Evolutionary conservation across 1,140 invertebrate species (phyloP), one percentile per base, ranked within the genome.

Genomic region (Propsilocerus akamusi): DNA sequence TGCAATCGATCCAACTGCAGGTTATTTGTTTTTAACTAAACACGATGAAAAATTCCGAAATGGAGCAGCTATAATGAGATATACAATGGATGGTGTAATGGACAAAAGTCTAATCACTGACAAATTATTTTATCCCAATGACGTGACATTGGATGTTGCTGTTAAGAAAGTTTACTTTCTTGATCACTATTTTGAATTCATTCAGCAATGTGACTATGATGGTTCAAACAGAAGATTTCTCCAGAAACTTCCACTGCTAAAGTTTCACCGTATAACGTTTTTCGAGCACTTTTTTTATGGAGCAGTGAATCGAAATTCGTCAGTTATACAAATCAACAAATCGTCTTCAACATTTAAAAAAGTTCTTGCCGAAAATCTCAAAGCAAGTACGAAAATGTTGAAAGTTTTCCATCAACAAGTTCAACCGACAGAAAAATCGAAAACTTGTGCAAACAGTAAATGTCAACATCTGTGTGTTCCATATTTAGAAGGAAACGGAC

Each of bases 141-240:
- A 78, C 50, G 66, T 85, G 12, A 70, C 79, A 17, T 66, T 85
- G 14, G 85, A 90, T 67, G 75, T 75, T 55, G 74, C 83, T n/a
- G 75, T 73, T 46, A 64, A 76, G 53, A 72, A 78, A 55, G 69
- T 90, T 11, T 89, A 86, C 65, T 89, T 82, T 81, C 77, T 81
- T 28, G 83, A 86, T 64, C 75, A 74, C 11, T 85, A 83, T 64
- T 68, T 84, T 52, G 81, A 85, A 64, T 78, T 74, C 57, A 74
- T 84, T 11, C 82, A 83, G 62, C 65, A 76, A 46, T 72, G 80
- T 4, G 73, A 81, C 68, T 85, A 85, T 61, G 70, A 80, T 59
- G 81, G 82, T 17, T 62, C 63, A 2, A 72, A 77, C 55, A 67
- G 81, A 41, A 72, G 69, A 63, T 81, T 78, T 0, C 66, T 86